Evolutionary conservation across 1,140 invertebrate species (phyloP).

Genomic region (Lepidurus apus): DNA sequence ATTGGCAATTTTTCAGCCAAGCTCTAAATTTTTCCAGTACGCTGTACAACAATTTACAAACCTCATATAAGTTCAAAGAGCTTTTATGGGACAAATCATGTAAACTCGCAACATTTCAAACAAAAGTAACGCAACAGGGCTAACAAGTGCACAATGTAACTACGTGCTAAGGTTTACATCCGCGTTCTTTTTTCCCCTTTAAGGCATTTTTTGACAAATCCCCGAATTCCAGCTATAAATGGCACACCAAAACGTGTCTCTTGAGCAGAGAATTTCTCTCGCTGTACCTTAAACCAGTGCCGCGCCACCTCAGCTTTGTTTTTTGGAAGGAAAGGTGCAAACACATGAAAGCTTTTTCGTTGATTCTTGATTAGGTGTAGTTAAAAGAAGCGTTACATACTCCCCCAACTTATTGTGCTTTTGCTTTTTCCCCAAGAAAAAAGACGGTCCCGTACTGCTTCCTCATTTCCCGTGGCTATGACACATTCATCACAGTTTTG

Average conservation of each 20-base stretch:
- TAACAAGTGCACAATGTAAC: slow-evolving; percentile 1
- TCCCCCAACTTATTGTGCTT: background rate
- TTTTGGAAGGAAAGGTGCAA: background rate
- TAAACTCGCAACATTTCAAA: background rate
- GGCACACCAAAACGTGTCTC: background rate
- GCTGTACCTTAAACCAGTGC: background rate
- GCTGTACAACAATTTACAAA: slow-evolving; percentile 3
- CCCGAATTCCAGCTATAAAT: background rate
- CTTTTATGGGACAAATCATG: background rate
- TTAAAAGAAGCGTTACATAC: background rate
- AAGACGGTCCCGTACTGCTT: background rate
- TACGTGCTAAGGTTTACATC: background rate
- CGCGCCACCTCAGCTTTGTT: background rate
- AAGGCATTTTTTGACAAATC: background rate
- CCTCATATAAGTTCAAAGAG: background rate
- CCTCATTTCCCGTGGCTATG: background rate
- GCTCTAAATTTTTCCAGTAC: no score
- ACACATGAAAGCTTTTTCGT: background rate
- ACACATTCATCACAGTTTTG: slow-evolving; percentile 10
- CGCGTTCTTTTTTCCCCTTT: background rate
- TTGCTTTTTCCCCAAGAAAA: background rate
- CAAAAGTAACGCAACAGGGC: background rate
- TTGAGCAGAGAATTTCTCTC: background rate
- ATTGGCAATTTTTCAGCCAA: no score
- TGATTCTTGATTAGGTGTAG: background rate